Conservation (phyloP, 1,140 invertebrate genomes). For the Penaeus japonicus region DNA sequence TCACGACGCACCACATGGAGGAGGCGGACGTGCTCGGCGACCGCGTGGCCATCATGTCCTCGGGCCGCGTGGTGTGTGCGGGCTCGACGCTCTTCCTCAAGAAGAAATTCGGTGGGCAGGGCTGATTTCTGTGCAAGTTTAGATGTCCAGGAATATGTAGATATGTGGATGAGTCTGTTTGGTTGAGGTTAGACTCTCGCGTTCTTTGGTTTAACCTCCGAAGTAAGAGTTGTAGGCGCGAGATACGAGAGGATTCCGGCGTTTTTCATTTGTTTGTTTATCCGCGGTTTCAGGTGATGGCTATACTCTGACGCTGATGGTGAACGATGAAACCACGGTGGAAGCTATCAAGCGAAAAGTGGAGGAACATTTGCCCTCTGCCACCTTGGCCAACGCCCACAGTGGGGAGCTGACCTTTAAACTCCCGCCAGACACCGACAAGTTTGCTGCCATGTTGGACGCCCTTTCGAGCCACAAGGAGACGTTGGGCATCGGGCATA, state of each 20-base stretch:
- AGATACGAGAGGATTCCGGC: no score
- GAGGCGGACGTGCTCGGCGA: constrained; percentile 73
- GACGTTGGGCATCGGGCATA: constrained; percentile 64
- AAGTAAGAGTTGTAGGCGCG: no score
- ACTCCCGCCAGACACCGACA: constrained; percentile 34
- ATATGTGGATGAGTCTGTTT: no score
- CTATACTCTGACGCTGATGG: constrained; percentile 45
- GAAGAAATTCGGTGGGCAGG: constrained; percentile 66
- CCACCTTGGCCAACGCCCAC: not conserved
- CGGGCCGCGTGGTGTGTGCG: constrained; percentile 71
- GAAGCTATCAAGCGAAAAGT: not conserved
- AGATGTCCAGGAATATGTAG: no score
- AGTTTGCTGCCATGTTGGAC: constrained; percentile 45
- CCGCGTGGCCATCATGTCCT: constrained; percentile 74
- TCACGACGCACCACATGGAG: constrained; percentile 74
- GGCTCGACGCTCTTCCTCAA: constrained; percentile 75
- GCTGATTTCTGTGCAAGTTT: no score
- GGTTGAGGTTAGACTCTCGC: no score
- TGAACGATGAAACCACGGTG: constrained; percentile 3
- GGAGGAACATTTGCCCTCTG: not conserved
- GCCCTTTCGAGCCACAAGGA: constrained; percentile 29
- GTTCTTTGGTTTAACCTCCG: no score
- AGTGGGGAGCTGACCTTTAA: constrained; percentile 40
- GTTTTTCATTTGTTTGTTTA: not conserved
- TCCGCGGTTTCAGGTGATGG: constrained; percentile 43